Base-by-base conservation (phyloP, 2,113 vertebrate species). In the Willisornis vidua region DNA sequence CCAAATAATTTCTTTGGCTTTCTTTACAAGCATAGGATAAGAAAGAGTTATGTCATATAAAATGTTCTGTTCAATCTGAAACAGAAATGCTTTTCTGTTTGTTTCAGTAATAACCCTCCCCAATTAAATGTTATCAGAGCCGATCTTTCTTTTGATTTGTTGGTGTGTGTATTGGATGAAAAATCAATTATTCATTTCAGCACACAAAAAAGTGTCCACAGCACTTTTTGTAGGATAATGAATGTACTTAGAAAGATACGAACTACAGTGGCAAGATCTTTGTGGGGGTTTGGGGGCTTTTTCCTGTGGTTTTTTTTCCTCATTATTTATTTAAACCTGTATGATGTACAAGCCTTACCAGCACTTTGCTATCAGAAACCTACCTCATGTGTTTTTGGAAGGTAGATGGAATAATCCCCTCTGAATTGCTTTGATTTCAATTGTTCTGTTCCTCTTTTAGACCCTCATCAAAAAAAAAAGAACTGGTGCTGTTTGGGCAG, bases 161-260 rank as follows among this genome's bases (percentile, higher is more conserved):
- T 87, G 7, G 2, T 68, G 26, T 88, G 23, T 37, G 5, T 43
- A 57, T 74, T 48, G 58, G 72, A 76, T 12, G 4, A 92, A 89
- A 92, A 90, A 93, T 68, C 2, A 12, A 52, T 94, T 72, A 68
- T 33, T 85, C 52, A 68, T 84, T 92, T 94, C 65, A 81, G 33
- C 61, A 63, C 25, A 94, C 37, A 84, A 66, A 37, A 70, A 65
- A 84, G 10, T 55, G 18, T 74, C 55, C 59, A 87, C 43, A 52
- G 24, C 23, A 58, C 8, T 80, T 93, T 67, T 62, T 71, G 20
- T 58, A 59, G 20, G 48, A 35, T 70, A 91, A 82, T 58, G 15
- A 92, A 71, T 33, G 7, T 41, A 78, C 24, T 74, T 76, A 46
- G 6, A 76, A 62, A 43, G 31, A 73, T 58, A 57, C 35, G 58